Base-by-base conservation (phyloP, 2,797 vertebrate genomes). In the Cephalopachus bancanus region DNA sequence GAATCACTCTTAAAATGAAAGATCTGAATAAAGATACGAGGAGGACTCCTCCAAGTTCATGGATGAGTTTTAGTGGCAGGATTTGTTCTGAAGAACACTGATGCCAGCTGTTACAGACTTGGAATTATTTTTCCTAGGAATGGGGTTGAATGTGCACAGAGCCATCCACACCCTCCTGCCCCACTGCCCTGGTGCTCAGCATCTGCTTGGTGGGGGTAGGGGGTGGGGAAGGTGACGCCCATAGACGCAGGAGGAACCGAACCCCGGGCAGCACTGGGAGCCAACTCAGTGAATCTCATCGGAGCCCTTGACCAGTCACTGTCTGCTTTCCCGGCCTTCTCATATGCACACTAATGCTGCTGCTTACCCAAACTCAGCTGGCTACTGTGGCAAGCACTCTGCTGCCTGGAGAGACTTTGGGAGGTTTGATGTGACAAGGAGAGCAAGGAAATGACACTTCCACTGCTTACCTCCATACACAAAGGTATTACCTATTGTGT, bases 281-380 rank as follows among this genome's bases (percentile, higher is more conserved):
- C 89, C 11, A 10, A 20, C 49, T 14, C 28, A 33, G 19, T 3
- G 15, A 11, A 2, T 7, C 14, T 49, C 83, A 1, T 10, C 0
- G 20, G 51, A 19, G 9, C 19, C 79, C 1, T 17, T 1, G 11
- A 4, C 26, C 1, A 1, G 10, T 4, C 30, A 10, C 55, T 1
- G 2, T 4, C 16, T 12, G 26, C 71, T 14, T 1, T 0, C 33
- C 0, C 7, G 3, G 33, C 37, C 69, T 26, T 78, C 28, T 20
- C 55, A 1, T 11, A 10, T 19, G 37, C 53, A 28, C 30, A 1
- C 22, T 5, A 22, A 1, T 4, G 1, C 55, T 30, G 15, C 44
- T 44, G 44, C 44, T 44, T 44, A 44, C 10, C 26, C 10, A 15
- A 37, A 7, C 57, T 30, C 26, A 15, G 5, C 20, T 0, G 10